These are phyloP conservation scores for Aphis craccivora DNA, from an alignment of 1,140 invertebrate genomes.

Conservation along the genomic window DNA sequence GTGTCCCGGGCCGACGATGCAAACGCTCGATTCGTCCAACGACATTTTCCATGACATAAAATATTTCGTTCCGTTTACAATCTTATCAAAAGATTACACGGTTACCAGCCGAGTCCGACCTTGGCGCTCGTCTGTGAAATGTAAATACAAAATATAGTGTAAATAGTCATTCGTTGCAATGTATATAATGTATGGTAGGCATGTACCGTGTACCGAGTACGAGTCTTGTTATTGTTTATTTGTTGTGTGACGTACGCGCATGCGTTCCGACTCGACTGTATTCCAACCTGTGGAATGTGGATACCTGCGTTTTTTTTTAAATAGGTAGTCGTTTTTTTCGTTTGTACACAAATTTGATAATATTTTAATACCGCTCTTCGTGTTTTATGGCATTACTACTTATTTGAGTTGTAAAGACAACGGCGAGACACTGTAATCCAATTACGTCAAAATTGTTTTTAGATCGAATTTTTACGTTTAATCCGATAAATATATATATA, in stretches of 20 bases:
- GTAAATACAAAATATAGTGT: neutral
- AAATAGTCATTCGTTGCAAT: neutral
- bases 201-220: neutral
- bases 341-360: neutral
- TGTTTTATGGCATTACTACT: neutral
- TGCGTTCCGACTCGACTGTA: neutral
- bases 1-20: too few relatives aligned
- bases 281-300: neutral
- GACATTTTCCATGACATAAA: too few relatives aligned
- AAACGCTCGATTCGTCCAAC: too few relatives aligned
- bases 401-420: neutral
- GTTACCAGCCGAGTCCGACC: neutral
- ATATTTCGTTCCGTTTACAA: neutral
- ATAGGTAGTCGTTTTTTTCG: neutral
- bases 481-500: neutral
- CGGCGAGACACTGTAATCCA: neutral
- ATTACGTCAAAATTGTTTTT: too few relatives aligned
- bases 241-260: neutral
- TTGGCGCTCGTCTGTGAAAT: neutral
- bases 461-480: neutral
- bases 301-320: neutral
- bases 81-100: neutral
- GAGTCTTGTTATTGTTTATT: neutral
- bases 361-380: neutral
- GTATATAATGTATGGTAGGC: neutral